These are phyloP conservation scores for Neuroscelio doddi DNA, from an alignment of 2,888 invertebrate species.

Conservation along the genomic window DNA sequence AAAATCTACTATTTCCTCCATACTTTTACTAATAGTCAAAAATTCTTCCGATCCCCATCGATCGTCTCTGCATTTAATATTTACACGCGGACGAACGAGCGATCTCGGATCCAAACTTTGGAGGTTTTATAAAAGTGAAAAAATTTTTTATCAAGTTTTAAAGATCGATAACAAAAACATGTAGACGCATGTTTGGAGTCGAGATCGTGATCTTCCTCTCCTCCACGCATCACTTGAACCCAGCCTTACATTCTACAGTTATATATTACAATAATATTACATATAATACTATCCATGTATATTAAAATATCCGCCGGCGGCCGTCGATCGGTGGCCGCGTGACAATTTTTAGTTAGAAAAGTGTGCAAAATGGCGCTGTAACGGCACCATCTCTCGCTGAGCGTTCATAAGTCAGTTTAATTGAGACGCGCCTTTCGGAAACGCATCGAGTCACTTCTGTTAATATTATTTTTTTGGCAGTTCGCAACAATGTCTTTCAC, in stretches of 20 bases:
- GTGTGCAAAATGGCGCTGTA: conserved; percentile 18
- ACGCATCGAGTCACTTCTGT: background rate
- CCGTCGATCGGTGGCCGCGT: conserved; percentile 51
- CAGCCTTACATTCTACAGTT: conserved; percentile 59
- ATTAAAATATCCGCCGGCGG: conserved; percentile 68
- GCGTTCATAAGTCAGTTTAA: conserved; percentile 23
- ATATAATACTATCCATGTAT: conserved; percentile 71
- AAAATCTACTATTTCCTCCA: too few relatives aligned
- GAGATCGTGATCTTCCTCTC: conserved; percentile 32
- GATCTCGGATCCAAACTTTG: conserved; percentile 12
- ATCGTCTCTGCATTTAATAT: too few relatives aligned
- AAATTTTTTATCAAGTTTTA: background rate
- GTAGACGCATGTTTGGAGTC: background rate
- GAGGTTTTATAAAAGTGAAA: conserved; percentile 1
- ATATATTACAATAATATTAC: conserved; percentile 72
- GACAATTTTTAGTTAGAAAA: conserved; percentile 56
- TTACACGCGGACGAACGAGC: conserved; percentile 29
- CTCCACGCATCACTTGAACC: conserved; percentile 45
- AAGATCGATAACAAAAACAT: too few relatives aligned
- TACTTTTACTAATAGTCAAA: too few relatives aligned
- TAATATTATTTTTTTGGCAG: too few relatives aligned
- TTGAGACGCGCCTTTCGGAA: conserved; percentile 22
- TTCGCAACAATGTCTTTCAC: conserved; percentile 14
- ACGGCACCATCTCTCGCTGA: conserved; percentile 26
- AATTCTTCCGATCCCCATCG: too few relatives aligned